phyloP scores from a whole-genome alignment of 1,140 invertebrate genomes.

The Drosophila sturtevanti region DNA sequence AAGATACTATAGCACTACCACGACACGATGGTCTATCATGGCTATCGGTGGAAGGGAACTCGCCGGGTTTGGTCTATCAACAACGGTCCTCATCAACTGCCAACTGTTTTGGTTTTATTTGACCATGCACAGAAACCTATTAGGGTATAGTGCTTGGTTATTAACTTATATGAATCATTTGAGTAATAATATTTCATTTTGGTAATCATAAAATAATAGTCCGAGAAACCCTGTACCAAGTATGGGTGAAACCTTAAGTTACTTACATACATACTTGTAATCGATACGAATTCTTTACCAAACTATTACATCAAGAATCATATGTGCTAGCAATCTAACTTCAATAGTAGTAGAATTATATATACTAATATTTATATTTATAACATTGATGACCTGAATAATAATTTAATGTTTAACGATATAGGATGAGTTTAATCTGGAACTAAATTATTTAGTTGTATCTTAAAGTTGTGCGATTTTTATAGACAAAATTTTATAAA shows the following conservation, averaged over 20 bases:
- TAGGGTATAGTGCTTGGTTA: neutral
- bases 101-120: conserved; percentile 32
- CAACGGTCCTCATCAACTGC: conserved; percentile 27
- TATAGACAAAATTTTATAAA: too few species aligned
- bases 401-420: too few species aligned
- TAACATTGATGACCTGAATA: too few species aligned
- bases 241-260: neutral
- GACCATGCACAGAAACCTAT: neutral
- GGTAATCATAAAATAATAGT: neutral
- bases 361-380: too few species aligned
- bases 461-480: too few species aligned
- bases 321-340: too few species aligned
- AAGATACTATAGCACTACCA: conserved; percentile 28
- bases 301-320: too few species aligned
- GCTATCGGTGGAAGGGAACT: conserved; percentile 6
- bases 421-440: too few species aligned
- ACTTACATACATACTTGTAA: too few species aligned
- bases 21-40: conserved; percentile 26
- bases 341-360: too few species aligned
- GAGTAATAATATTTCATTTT: neutral
- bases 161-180: neutral
- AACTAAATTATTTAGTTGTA: too few species aligned
- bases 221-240: neutral
- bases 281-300: too few species aligned
- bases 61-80: conserved; percentile 27